Conservation (phyloP, 2,888 invertebrate genomes). For the Andrena minutula region DNA sequence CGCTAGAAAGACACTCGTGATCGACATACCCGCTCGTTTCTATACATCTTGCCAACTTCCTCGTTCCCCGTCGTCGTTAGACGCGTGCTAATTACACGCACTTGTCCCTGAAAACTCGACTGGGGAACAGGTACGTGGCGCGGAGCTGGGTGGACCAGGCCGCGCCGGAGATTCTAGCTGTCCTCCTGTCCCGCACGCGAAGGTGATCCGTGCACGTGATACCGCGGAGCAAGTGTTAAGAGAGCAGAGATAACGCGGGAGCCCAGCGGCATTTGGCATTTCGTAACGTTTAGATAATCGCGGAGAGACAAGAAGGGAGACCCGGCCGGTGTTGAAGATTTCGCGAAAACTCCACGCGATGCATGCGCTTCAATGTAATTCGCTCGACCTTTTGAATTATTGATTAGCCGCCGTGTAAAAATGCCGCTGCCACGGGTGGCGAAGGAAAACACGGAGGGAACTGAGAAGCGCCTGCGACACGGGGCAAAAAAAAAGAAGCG, state of each 20-base stretch:
- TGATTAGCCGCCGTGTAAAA: background rate
- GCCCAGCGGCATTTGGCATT: background rate
- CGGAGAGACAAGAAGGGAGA: background rate
- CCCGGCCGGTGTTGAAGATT: background rate
- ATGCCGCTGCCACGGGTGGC: background rate
- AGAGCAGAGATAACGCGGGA: background rate
- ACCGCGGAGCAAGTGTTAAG: background rate
- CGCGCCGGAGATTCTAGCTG: too few species aligned
- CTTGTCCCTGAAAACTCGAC: too few species aligned
- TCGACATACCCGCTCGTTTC: background rate
- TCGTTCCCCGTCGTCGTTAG: background rate
- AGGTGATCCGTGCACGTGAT: background rate
- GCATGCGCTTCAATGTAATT: background rate
- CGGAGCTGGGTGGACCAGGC: too few species aligned
- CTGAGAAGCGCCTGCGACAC: background rate
- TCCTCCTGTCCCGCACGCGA: too few species aligned
- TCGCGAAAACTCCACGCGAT: background rate
- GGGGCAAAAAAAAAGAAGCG: background rate
- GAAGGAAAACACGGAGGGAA: background rate
- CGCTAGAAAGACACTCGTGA: background rate
- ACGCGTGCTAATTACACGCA: too few species aligned
- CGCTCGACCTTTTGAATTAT: background rate
- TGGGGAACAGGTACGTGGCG: too few species aligned
- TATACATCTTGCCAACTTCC: background rate
- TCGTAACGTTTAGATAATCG: conserved; percentile 7